Percentiles rank a stretch among this genome's conserved stretches.
These are phyloP conservation scores for Ramphastos sulfuratus DNA, from an alignment of 2,113 vertebrate species.

Conservation along the genomic window DNA sequence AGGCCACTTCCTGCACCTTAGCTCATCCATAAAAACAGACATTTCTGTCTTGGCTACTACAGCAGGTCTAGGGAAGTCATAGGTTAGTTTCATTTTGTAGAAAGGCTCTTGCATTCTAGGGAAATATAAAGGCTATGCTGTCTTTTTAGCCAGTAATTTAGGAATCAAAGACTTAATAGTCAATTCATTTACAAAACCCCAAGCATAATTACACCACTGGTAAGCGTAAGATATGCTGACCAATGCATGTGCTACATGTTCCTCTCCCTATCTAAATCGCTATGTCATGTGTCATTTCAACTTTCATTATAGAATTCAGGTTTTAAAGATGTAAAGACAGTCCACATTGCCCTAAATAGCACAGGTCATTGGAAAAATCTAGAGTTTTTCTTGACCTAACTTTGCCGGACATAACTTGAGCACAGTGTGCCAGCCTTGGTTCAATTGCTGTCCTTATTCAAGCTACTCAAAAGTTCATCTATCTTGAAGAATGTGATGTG, in stretches of 20 bases:
- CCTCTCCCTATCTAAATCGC: not conserved
- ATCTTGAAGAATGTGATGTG: not conserved
- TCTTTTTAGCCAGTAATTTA: not conserved
- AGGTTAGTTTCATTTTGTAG: not conserved
- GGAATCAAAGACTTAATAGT: not conserved
- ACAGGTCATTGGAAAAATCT: not conserved
- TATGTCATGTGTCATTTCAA: not conserved
- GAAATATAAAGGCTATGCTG: not conserved
- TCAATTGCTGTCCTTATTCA: not conserved
- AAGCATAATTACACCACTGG: not conserved
- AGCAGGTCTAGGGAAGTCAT: not conserved
- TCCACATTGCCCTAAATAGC: not conserved
- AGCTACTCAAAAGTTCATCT: not conserved
- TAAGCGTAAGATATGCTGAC: not conserved
- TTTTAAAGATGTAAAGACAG: not conserved
- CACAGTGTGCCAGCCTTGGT: not conserved
- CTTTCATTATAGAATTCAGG: not conserved
- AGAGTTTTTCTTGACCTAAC: not conserved
- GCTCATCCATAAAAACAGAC: not conserved
- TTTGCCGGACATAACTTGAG: not conserved
- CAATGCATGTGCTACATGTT: not conserved
- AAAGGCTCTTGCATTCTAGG: not conserved
- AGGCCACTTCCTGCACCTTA: not conserved
- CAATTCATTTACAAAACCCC: not conserved
- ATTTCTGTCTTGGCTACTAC: not conserved